phyloP scores from a whole-genome alignment of 2,888 invertebrate genomes.

The Pseudococcus longispinus region DNA sequence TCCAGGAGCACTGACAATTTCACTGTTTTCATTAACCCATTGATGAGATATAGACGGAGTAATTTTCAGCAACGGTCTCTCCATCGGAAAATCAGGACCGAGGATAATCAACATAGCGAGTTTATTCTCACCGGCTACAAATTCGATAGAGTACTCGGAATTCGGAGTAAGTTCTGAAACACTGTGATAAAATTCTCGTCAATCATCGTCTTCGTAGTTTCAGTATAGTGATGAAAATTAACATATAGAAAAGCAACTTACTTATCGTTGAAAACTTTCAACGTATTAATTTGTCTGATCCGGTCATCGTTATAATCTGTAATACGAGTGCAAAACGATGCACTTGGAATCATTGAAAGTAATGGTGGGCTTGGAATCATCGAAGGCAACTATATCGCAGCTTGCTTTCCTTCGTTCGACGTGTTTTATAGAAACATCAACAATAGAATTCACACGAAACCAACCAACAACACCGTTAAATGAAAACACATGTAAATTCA shows the following conservation, averaged over 20 bases:
- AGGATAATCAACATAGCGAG: slow-evolving; percentile 74
- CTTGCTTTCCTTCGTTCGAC: neutral
- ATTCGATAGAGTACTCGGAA: slow-evolving; percentile 76
- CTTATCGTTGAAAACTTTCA: slow-evolving; percentile 84
- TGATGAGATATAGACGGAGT: slow-evolving; percentile 74
- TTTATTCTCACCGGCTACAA: slow-evolving; percentile 71
- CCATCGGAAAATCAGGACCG: slow-evolving; percentile 76
- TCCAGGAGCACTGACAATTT: slow-evolving; percentile 77
- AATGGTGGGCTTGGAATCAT: slow-evolving; percentile 26
- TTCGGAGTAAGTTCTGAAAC: slow-evolving; percentile 76
- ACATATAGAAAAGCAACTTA: slow-evolving; percentile 62
- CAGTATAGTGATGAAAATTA: neutral
- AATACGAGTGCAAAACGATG: slow-evolving; percentile 49
- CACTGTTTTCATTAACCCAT: slow-evolving; percentile 76
- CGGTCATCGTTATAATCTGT: slow-evolving; percentile 37
- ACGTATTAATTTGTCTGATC: slow-evolving; percentile 74
- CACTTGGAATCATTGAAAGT: slow-evolving; percentile 55
- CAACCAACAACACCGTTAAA: neutral
- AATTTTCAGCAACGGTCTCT: slow-evolving; percentile 74
- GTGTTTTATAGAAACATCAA: slow-evolving; percentile 34
- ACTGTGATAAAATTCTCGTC: slow-evolving; percentile 63
- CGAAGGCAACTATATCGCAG: neutral
- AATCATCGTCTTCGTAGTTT: neutral
- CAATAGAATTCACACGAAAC: neutral
- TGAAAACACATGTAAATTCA: slow-evolving; percentile 2